Percentiles rank a stretch among this genome's conserved stretches.
phyloP scores from a whole-genome alignment of 2,113 vertebrate genomes.

The Gallinago media region DNA sequence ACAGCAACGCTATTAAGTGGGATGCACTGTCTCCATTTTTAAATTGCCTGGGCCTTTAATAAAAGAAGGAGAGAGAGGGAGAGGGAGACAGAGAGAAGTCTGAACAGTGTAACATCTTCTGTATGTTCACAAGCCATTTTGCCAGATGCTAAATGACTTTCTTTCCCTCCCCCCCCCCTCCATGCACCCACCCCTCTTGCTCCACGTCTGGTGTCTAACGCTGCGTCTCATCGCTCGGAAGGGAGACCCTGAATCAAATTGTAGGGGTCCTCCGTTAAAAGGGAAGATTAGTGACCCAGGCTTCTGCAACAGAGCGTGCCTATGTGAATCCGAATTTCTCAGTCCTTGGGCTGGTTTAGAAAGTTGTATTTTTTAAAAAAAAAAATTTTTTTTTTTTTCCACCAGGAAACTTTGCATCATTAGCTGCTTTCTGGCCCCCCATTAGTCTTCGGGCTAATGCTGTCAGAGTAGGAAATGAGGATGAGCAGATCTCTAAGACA shows the following conservation, averaged over 20 bases:
- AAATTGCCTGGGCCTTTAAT: slow-evolving; percentile 73
- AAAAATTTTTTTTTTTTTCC: neutral
- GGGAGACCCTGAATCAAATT: slow-evolving; percentile 30
- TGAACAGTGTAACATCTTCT: slow-evolving; percentile 21
- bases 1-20: slow-evolving; percentile 75
- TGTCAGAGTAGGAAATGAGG: neutral
- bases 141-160: slow-evolving; percentile 49
- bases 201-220: neutral
- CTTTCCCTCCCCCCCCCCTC: neutral
- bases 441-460: slow-evolving; percentile 26
- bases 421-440: slow-evolving; percentile 42
- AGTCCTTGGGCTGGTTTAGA: neutral
- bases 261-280: neutral
- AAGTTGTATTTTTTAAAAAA: neutral
- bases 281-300: neutral
- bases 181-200: neutral
- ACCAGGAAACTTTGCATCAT: slow-evolving; percentile 28
- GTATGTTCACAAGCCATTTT: slow-evolving; percentile 23
- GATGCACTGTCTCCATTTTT: slow-evolving; percentile 71
- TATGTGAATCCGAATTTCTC: neutral
- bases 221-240: neutral
- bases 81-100: slow-evolving; percentile 7
- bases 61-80: slow-evolving; percentile 34
- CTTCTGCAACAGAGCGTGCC: neutral
- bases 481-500: neutral